Base-by-base conservation (phyloP, 2,113 vertebrate genomes). In the Lampris megalopsis region DNA sequence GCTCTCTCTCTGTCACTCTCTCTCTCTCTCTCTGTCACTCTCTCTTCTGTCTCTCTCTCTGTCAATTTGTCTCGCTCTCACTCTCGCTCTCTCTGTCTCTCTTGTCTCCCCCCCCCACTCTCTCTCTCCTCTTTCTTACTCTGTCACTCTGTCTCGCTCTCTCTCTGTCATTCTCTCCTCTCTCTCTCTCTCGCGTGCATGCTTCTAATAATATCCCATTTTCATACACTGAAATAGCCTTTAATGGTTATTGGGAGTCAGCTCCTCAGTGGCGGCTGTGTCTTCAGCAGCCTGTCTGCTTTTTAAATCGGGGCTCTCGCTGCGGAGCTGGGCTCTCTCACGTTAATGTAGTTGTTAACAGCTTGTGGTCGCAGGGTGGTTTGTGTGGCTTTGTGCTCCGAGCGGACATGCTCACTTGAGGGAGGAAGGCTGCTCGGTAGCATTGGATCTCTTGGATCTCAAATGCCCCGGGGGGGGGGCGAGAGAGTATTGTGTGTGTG, bases 261-360 rank as follows among this genome's bases (percentile, higher is more conserved):
- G 64, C 11, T 9, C 50, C 49, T 70, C 68, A 40, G 56, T 61
- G 1, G 63, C 40, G 56, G 53, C 61, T 75, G 60, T 70, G 24
- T 49, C 63, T 65, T 42, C 38, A 1, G 40, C 50, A 68, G 66
- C 75, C 61, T 61, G 59, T 73, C 68, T 82, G 76, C 79, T 81
- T 66, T 84, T 76, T 81, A 63, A 77, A 78, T 83, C 82, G 71
- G 72, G 5, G 63, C 64, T 53, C 79, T 86, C 71, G 48, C 63
- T 36, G 79, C 72, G 45, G 75, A 75, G 71, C 81, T 57, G 67
- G 79, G 72, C 80, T 78, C 78, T 71, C 84, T 88, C 78, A 90
- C 71, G 59, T 87, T 90, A 88, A 91, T 90, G 90, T 83, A 80
- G 88, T 84, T 90, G 88, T 88, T 91, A 92, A 92, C 87, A 87